phyloP scores from a whole-genome alignment of 1,140 invertebrate species.

The Matsumurasca onukii region DNA sequence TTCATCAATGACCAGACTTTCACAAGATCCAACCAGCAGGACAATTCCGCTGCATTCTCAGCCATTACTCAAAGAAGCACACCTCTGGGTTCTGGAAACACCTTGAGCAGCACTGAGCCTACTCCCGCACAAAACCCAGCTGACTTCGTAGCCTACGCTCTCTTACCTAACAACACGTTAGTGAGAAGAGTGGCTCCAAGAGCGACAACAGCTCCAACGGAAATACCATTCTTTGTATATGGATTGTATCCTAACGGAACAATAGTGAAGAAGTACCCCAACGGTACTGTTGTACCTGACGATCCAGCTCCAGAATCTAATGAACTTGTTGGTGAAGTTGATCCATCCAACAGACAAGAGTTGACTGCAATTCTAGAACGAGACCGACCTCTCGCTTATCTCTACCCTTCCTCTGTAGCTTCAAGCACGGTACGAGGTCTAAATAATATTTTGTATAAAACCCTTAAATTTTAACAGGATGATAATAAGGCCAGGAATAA shows the following conservation, averaged over 20 bases:
- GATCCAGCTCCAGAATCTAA: constrained; percentile 37
- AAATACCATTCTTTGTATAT: constrained; percentile 40
- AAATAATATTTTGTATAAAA: too few relatives aligned
- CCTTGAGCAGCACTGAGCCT: neutral
- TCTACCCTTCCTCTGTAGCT: constrained; percentile 26
- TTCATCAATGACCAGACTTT: too few relatives aligned
- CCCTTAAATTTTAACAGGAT: too few relatives aligned
- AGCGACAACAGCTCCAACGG: constrained; percentile 33
- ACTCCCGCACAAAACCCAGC: neutral
- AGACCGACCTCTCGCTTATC: constrained; percentile 34
- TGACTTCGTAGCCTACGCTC: constrained; percentile 38
- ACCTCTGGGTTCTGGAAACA: too few relatives aligned
- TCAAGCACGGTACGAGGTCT: constrained; percentile 8
- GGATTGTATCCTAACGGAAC: constrained; percentile 42
- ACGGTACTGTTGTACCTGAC: constrained; percentile 41
- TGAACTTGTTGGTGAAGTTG: constrained; percentile 39
- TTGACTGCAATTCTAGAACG: constrained; percentile 36
- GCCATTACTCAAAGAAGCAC: too few relatives aligned
- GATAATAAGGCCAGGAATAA: too few relatives aligned
- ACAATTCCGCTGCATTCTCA: too few relatives aligned
- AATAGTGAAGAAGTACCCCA: constrained; percentile 41
- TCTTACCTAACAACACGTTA: constrained; percentile 39
- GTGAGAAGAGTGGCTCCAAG: constrained; percentile 32
- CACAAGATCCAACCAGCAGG: too few relatives aligned
- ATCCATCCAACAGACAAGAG: constrained; percentile 30